Conservation (phyloP, 1,140 invertebrate genomes). For the Nebria ingens region DNA sequence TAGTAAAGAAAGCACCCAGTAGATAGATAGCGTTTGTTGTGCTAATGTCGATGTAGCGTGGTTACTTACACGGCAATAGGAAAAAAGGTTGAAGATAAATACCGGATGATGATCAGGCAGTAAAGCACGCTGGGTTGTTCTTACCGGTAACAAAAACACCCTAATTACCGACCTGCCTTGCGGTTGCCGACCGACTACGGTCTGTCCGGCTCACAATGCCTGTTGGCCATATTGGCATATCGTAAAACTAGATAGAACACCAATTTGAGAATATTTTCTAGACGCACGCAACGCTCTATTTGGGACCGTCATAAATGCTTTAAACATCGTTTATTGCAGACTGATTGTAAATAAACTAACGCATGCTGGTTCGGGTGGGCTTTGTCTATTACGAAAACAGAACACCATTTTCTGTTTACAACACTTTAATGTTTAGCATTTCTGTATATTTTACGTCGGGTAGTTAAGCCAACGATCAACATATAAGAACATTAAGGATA, state of each 20-base stretch:
- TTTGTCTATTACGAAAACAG: background rate
- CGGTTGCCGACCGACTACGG: background rate
- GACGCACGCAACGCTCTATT: background rate
- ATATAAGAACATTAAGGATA: background rate
- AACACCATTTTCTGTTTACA: background rate
- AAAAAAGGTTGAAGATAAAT: background rate
- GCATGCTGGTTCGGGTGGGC: background rate
- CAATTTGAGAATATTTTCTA: background rate
- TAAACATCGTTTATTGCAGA: background rate
- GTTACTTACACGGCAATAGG: background rate
- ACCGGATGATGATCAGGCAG: background rate
- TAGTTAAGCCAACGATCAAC: background rate
- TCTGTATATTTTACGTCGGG: background rate
- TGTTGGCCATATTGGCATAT: background rate
- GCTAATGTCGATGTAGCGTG: background rate
- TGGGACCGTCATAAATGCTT: background rate
- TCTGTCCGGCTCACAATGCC: too few relatives aligned
- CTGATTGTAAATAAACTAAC: background rate
- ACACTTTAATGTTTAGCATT: background rate
- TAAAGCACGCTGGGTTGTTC: background rate
- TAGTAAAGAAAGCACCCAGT: background rate
- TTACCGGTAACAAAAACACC: background rate
- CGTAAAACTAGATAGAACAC: background rate
- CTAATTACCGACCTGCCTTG: background rate
- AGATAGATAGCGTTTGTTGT: background rate